Conservation (phyloP, 2,888 invertebrate genomes). For the Ormyrus thymus region DNA sequence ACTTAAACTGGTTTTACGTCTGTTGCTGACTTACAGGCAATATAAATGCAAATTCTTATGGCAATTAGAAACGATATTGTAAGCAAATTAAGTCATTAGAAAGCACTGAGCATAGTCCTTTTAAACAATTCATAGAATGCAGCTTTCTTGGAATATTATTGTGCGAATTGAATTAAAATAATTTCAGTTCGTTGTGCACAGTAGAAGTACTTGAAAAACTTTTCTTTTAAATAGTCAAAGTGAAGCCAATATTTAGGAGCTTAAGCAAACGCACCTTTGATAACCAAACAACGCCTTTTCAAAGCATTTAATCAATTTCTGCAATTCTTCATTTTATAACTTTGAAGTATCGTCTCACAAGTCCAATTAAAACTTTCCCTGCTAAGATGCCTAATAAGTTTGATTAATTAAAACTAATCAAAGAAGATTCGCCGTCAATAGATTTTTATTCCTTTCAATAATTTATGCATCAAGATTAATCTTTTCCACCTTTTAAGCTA, state of each 20-base stretch:
- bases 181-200: neutral
- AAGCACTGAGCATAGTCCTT: neutral
- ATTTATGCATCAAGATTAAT: too few species aligned
- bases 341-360: constrained; percentile 23
- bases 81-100: constrained; percentile 25
- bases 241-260: too few species aligned
- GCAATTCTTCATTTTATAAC: constrained; percentile 14
- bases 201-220: too few species aligned
- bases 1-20: neutral
- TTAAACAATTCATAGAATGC: constrained; percentile 19
- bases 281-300: neutral
- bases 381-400: constrained; percentile 8
- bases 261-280: neutral
- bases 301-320: constrained; percentile 14
- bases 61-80: neutral
- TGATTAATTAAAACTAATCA: constrained; percentile 17
- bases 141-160: constrained; percentile 6
- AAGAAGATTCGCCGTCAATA: constrained; percentile 2
- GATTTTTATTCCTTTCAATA: too few species aligned
- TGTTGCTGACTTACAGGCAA: neutral
- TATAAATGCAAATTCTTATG: constrained; percentile 17
- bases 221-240: too few species aligned
- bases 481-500: too few species aligned
- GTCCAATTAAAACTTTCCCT: constrained; percentile 45
- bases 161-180: neutral